Percentiles rank a stretch among this genome's conserved stretches.
These are phyloP conservation scores for Ranitomeya variabilis DNA, from an alignment of 2,113 vertebrate genomes.

Conservation along the genomic window DNA sequence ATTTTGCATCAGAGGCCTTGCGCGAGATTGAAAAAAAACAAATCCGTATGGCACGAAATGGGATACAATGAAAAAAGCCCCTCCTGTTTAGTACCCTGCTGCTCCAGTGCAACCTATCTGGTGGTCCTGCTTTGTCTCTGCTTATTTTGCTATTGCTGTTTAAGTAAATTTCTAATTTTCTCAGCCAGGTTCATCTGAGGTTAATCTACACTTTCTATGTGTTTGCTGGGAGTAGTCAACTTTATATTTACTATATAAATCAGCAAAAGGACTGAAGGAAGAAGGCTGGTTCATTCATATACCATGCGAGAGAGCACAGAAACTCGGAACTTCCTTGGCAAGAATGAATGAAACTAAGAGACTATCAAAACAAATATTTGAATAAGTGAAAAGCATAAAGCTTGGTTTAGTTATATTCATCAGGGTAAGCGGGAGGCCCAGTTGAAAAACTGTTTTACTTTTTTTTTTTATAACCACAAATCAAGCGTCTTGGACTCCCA, in stretches of 20 bases:
- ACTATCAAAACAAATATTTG: slow-evolving; percentile 23
- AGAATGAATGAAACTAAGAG: slow-evolving; percentile 16
- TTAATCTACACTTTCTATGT: background rate
- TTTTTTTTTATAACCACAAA: slow-evolving; percentile 79
- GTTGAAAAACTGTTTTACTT: slow-evolving; percentile 77
- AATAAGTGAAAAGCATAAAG: slow-evolving; percentile 65
- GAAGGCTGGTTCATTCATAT: background rate
- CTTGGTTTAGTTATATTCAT: slow-evolving; percentile 66
- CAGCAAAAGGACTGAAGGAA: background rate
- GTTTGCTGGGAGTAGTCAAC: background rate
- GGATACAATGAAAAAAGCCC: no score
- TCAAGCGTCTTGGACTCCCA: slow-evolving; percentile 79
- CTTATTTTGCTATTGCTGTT: background rate
- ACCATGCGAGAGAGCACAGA: slow-evolving; percentile 4
- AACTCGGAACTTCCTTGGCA: slow-evolving; percentile 20
- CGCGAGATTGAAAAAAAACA: no score
- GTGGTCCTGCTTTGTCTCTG: no score
- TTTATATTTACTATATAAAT: background rate
- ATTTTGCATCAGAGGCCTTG: no score
- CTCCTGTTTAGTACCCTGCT: no score
- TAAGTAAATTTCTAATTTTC: background rate
- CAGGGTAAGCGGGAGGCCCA: slow-evolving; percentile 76
- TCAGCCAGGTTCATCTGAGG: background rate
- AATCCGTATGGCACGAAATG: no score
- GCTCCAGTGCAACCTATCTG: no score